A percentile compares a stretch with the other conserved stretches of the same genome.
Evolutionary conservation across 2,888 invertebrate genomes (phyloP).

Genomic region (Tuta absoluta): DNA sequence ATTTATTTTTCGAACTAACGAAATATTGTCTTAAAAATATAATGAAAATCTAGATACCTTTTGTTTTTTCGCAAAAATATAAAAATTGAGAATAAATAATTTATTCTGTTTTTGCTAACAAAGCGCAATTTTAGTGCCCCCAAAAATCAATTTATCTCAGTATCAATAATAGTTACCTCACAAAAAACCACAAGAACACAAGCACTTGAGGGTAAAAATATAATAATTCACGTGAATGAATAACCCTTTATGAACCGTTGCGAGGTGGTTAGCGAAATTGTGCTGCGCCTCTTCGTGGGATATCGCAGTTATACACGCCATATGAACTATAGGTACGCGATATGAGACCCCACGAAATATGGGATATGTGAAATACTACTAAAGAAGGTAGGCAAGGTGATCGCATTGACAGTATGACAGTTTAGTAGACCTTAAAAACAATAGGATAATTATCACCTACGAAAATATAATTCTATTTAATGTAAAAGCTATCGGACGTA

Average conservation of each 20-base stretch:
- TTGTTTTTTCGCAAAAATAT: too few species aligned
- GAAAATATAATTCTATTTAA: too few species aligned
- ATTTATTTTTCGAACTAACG: too few species aligned
- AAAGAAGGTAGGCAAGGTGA: not conserved
- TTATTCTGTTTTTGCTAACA: too few species aligned
- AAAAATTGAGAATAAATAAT: too few species aligned
- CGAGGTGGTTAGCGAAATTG: constrained; percentile 51
- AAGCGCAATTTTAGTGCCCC: too few species aligned
- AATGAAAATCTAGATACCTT: too few species aligned
- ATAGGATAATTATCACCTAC: too few species aligned
- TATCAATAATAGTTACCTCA: not conserved
- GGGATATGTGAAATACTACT: constrained; percentile 16
- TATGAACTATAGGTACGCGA: too few species aligned
- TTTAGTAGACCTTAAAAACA: too few species aligned
- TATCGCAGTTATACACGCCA: constrained; percentile 63
- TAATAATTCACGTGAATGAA: constrained; percentile 59
- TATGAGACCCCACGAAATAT: constrained; percentile 41
- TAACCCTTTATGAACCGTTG: constrained; percentile 58
- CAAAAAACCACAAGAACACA: not conserved
- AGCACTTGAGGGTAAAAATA: constrained; percentile 44
- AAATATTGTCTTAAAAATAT: too few species aligned
- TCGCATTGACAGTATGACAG: not conserved
- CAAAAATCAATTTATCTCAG: not conserved
- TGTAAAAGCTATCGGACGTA: too few species aligned
- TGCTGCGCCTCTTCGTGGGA: constrained; percentile 45